Base-by-base conservation (phyloP, 1,140 invertebrate genomes). In the Daktulosphaira vitifoliae region DNA sequence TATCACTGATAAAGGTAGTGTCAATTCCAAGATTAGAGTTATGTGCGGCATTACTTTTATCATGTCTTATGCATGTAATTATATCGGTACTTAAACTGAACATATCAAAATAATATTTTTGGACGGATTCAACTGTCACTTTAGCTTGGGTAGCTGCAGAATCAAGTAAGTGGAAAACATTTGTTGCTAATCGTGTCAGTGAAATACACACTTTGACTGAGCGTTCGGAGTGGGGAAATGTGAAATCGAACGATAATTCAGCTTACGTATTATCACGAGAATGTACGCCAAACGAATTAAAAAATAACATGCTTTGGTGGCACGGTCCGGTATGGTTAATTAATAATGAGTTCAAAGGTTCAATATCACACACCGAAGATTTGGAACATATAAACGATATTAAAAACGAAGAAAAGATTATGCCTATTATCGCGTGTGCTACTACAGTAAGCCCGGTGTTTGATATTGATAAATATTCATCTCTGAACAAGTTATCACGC, bases 251-350 rank as follows among this genome's bases (percentile, higher is more conserved):
- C 0, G 13, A 25, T 15, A 25, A 49, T 13, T 23, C 46, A 3
- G 46, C 46, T 3, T 2, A 80, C 71, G 59, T 70, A 6, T 59
- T 72, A 15, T 76, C 76, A 16, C 67, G 77, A 65, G 77, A 77
- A 8, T 8, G 67, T 6, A 48, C 66, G 49, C 48, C 67, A 59
- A 20, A 49, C 6, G 23, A 71, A 16, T 25, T 75, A 25, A 5
- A 38, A 1, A 64, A 25, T 42, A 46, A 37, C 56, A 65, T 46
- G 1, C 37, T 54, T 46, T 73, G 70, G 71, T 71, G 72, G 46
- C 5, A 67, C 1, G 70, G 67, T 6, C 69, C 67, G 22, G 2
- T 20, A 18, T 51, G 49, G 49, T 20, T 25, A 20, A 11, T 33
- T 33, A 33, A 11, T 33, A 33, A 33, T 33, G 11, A 33, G 5